Evolutionary conservation across 2,888 invertebrate genomes (phyloP).

Genomic region (Polia nebulosa): DNA sequence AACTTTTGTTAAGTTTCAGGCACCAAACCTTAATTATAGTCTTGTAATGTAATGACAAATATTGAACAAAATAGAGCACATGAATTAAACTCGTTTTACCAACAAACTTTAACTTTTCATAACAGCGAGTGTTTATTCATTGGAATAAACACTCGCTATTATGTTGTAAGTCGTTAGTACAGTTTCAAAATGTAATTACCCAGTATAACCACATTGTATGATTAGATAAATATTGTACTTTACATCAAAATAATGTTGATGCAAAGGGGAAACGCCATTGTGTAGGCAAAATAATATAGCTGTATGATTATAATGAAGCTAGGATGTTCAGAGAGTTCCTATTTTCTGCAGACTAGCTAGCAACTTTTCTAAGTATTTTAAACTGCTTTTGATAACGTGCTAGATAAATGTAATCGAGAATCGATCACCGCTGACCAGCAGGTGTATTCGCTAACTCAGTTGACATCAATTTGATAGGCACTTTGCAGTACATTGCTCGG

Average conservation of each 20-base stretch:
- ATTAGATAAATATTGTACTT: conserved; percentile 9
- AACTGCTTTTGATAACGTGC: neutral
- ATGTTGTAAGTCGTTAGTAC: too few species aligned
- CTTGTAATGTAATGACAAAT: conserved; percentile 14
- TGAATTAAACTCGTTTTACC: conserved; percentile 34
- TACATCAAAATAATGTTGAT: neutral
- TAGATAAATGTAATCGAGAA: neutral
- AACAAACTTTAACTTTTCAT: conserved; percentile 31
- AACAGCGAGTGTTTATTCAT: conserved; percentile 5
- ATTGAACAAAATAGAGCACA: conserved; percentile 27
- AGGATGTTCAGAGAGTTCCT: neutral
- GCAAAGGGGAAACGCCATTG: neutral
- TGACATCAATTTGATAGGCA: too few species aligned
- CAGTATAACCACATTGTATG: neutral
- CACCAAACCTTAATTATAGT: conserved; percentile 1
- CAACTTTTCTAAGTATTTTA: neutral
- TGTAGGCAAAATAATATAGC: neutral
- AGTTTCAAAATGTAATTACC: neutral
- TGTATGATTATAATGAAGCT: neutral
- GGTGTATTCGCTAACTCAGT: too few species aligned
- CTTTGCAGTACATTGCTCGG: too few species aligned
- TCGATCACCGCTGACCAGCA: too few species aligned
- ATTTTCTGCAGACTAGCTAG: neutral
- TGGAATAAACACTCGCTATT: too few species aligned
- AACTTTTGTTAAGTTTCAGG: neutral